phyloP scores from a whole-genome alignment of 2,113 vertebrate species.

The Poecilia latipinna region DNA sequence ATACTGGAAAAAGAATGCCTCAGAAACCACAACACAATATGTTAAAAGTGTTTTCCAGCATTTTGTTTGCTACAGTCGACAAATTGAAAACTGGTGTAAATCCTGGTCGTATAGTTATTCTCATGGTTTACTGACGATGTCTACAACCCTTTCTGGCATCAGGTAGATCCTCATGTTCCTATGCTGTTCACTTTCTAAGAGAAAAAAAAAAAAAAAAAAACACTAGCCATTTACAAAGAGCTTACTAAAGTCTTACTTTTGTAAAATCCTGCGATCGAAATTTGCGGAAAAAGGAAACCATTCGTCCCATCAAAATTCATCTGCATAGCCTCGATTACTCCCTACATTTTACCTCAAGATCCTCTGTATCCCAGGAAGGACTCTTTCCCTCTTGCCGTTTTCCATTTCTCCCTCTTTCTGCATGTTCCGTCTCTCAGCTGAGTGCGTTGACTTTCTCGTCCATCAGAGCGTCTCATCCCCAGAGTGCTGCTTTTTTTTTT shows the following conservation, averaged over 20 bases:
- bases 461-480: conserved; percentile 48
- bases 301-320: neutral
- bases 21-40: neutral
- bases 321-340: neutral
- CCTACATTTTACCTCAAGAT: neutral
- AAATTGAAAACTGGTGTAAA: neutral
- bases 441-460: conserved; percentile 45
- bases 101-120: neutral
- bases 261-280: neutral
- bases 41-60: neutral
- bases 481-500: conserved; percentile 48
- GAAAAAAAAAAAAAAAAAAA: neutral
- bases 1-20: neutral
- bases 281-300: neutral
- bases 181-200: neutral
- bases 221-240: neutral
- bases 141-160: neutral
- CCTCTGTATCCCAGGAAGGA: conserved; percentile 2
- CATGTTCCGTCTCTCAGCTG: conserved; percentile 33
- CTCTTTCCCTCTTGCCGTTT: conserved; percentile 22
- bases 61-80: neutral
- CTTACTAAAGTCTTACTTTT: neutral
- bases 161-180: no score
- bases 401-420: conserved; percentile 25
- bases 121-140: neutral